phyloP scores from a whole-genome alignment of 2,888 invertebrate genomes.

The Volucella inflata region DNA sequence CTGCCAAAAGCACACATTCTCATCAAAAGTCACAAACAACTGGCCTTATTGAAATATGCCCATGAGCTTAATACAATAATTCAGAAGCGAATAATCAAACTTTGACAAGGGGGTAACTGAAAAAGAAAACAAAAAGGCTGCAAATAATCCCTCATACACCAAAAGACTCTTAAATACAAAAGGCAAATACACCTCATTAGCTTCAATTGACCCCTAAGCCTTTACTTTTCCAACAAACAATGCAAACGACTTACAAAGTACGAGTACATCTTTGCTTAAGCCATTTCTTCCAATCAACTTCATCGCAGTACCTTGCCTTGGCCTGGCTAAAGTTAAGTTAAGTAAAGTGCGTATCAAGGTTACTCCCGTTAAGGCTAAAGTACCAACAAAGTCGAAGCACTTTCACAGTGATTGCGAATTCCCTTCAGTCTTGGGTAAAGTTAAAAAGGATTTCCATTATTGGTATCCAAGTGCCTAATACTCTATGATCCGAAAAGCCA shows the following conservation, averaged over 20 bases:
- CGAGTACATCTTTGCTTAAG: slow-evolving; percentile 51
- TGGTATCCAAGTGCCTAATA: slow-evolving; percentile 65
- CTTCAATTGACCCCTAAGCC: slow-evolving; percentile 49
- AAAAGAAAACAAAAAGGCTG: slow-evolving; percentile 17
- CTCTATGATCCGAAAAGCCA: slow-evolving; percentile 71
- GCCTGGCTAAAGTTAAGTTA: slow-evolving; percentile 6
- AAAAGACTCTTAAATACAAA: slow-evolving; percentile 2
- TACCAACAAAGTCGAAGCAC: slow-evolving; percentile 16
- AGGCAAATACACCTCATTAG: slow-evolving; percentile 47
- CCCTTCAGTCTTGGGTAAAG: neutral
- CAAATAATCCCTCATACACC: slow-evolving; percentile 54
- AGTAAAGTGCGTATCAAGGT: slow-evolving; percentile 54
- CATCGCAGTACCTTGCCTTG: slow-evolving; percentile 27
- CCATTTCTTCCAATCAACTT: slow-evolving; percentile 66
- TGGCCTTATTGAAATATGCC: slow-evolving; percentile 55
- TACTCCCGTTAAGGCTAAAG: slow-evolving; percentile 27
- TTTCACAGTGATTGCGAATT: slow-evolving; percentile 22
- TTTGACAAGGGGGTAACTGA: neutral
- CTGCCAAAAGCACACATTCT: slow-evolving; percentile 9
- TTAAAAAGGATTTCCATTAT: slow-evolving; percentile 60
- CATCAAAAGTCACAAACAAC: slow-evolving; percentile 40
- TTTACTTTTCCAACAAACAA: slow-evolving; percentile 54
- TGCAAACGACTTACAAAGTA: slow-evolving; percentile 48
- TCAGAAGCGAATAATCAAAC: slow-evolving; percentile 20
- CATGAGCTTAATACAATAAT: slow-evolving; percentile 53